Base-by-base conservation (phyloP, 2,888 invertebrate genomes). In the Drosophila phalerata region DNA sequence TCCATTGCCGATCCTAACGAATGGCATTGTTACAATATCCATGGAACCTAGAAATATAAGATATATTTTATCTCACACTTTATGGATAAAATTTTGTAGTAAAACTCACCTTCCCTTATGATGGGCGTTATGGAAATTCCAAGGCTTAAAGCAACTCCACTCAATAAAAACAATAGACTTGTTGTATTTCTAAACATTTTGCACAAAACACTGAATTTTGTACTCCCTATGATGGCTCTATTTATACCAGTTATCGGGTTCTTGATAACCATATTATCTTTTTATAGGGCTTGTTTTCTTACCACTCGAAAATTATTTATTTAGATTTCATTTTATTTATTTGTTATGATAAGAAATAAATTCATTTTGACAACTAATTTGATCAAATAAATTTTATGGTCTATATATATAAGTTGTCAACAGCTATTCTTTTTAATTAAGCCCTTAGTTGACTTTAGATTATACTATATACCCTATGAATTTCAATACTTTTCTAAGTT, bases 1-100 rank as follows among this genome's bases (percentile, higher is more conserved):
- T 2, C 52, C 63, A 53, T 38, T n/a, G 40, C 69, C 62, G 32
- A 70, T 48, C 13, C 51, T 51, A 8, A 47, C 1, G 6, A 68
- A 70, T 10, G 60, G 47, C 1, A 19, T 32, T n/a, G 52, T 55
- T 37, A 19, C 17, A 9, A 60, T n/a, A 15, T 53, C 51, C 2
- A 11, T 11, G 2, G 45, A 5, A 22, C 13, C 52, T 52, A 5
- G 4, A 19, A 34, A 3, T n/a, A 11, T n/a, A 17, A 1, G 13
- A 3, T 19, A 19, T 1, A 15, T 5, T 22, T 43, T 22, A 9
- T n/a, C 42, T 10, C 11, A 19, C 13, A 40, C 3, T 40, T 17
- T 19, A 42, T 19, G n/a, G 3, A 10, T 9, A 1, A 17, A 10
- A 10, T 17, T 11, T 42, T 10, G 0, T 5, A 17, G 17, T 40